phyloP scores from a whole-genome alignment of 2,888 invertebrate genomes.

The Lasioglossum malachurum region DNA sequence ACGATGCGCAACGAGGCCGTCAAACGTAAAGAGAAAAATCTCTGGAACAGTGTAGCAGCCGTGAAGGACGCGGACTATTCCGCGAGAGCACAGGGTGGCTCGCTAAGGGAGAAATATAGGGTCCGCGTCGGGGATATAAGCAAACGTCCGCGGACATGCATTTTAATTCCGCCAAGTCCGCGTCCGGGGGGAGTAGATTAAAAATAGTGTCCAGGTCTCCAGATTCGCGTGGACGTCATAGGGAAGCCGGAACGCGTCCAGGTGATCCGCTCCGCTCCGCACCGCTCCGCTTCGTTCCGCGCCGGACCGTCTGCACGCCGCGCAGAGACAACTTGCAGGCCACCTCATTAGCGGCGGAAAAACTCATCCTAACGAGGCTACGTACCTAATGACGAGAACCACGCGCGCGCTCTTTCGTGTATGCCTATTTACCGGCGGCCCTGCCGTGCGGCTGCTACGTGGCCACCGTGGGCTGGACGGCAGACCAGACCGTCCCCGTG shows the following conservation, averaged over 20 bases:
- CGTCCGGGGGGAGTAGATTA: conserved; percentile 70
- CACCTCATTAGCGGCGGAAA: conserved; percentile 80
- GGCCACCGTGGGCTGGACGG: conserved; percentile 29
- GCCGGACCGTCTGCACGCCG: conserved; percentile 60
- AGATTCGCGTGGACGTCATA: conserved; percentile 69
- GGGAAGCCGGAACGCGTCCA: conserved; percentile 55
- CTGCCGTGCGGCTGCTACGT: conserved; percentile 16
- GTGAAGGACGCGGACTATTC: conserved; percentile 43
- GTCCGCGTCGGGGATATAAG: conserved; percentile 52
- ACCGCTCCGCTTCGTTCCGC: neutral
- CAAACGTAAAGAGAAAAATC: conserved; percentile 17
- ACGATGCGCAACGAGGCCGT: neutral
- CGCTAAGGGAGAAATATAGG: conserved; percentile 67
- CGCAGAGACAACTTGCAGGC: conserved; percentile 71
- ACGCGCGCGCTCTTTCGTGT: conserved; percentile 67
- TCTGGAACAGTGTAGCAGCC: conserved; percentile 22
- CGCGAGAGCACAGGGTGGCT: conserved; percentile 33
- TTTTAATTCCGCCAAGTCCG: conserved; percentile 73
- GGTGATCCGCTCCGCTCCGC: conserved; percentile 48
- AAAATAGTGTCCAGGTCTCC: conserved; percentile 73
- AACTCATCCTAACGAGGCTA: conserved; percentile 80
- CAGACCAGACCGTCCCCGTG: neutral
- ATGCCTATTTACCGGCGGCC: conserved; percentile 48
- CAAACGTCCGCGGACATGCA: conserved; percentile 66
- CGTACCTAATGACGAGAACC: conserved; percentile 80